Conservation (phyloP, 2,113 vertebrate species). For the Ptilorrhoa leucosticta region DNA sequence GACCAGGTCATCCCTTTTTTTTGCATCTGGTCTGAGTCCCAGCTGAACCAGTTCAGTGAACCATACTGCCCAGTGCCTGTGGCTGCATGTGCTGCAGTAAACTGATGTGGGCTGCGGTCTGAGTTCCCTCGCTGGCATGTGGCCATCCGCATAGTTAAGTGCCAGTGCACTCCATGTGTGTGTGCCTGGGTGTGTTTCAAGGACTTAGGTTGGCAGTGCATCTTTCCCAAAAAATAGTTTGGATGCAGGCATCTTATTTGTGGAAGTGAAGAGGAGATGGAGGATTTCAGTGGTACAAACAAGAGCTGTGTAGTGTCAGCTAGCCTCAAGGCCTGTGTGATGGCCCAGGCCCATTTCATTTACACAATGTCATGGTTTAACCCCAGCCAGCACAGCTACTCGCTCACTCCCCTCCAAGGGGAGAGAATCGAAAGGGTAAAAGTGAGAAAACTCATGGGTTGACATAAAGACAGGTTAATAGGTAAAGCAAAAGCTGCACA, state of each 20-base stretch:
- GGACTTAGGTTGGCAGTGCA: not conserved
- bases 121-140: fast-evolving
- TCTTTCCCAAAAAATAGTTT: not conserved
- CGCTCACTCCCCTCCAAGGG: fast-evolving
- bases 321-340: not conserved
- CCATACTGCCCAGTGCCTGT: not conserved
- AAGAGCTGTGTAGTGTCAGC: not conserved
- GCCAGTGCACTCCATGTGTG: fast-evolving
- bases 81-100: not conserved
- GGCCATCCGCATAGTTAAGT: not conserved
- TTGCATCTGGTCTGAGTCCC: not conserved
- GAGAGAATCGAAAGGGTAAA: not conserved
- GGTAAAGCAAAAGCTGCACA: not conserved
- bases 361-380: not conserved
- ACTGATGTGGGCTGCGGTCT: not conserved
- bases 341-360: not conserved
- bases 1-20: not conserved
- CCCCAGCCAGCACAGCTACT: fast-evolving
- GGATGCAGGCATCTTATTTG: not conserved
- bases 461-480: not conserved
- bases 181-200: fast-evolving
- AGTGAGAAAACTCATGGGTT: not conserved
- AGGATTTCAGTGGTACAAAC: not conserved
- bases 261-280: not conserved
- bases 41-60: not conserved